Conservation (phyloP, 2,113 vertebrate species). For the Conger conger region DNA sequence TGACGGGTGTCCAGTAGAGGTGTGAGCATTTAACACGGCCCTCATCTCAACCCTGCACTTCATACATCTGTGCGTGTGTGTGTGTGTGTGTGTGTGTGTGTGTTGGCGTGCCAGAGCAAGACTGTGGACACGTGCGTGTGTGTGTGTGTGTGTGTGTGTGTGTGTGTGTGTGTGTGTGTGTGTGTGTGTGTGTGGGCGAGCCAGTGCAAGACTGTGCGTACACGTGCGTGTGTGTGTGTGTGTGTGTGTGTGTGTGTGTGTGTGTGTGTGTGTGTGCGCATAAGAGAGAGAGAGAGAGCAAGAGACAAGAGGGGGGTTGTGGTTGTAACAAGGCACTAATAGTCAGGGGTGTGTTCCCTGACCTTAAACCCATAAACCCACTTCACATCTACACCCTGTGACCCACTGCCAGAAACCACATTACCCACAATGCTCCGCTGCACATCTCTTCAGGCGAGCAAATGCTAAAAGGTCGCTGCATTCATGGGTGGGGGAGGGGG, state of each 20-base stretch:
- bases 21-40: background rate
- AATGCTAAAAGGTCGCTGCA: slow-evolving; percentile 2
- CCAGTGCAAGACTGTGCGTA: background rate
- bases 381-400: background rate
- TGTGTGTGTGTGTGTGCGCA: no score
- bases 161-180: no score
- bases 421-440: background rate
- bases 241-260: background rate
- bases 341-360: background rate
- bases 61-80: background rate
- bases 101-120: no score
- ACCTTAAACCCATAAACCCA: slow-evolving; percentile 4
- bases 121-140: background rate
- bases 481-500: background rate
- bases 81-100: background rate
- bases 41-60: background rate
- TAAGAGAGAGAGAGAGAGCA: no score
- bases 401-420: background rate
- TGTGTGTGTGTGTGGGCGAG: background rate
- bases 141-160: background rate
- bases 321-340: background rate
- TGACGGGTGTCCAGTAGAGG: background rate
- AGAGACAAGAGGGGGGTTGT: background rate
- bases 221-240: background rate
- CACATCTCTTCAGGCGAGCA: no score